Conservation (phyloP, 2,113 vertebrate genomes). For the Marmota monax region DNA sequence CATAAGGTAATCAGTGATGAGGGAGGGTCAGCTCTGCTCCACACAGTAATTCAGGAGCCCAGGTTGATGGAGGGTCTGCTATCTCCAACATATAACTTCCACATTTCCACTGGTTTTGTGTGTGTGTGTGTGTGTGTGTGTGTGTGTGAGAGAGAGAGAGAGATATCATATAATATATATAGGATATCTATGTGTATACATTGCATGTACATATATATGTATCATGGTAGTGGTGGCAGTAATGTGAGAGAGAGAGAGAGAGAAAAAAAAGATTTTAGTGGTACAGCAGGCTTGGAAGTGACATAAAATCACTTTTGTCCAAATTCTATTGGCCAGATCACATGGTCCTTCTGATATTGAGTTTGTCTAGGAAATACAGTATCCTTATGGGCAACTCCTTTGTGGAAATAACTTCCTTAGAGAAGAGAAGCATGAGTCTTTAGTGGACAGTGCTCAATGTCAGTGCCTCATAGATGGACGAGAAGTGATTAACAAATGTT, state of each 20-base stretch:
- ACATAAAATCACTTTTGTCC: neutral
- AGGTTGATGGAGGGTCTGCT: neutral
- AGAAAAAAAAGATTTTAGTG: neutral
- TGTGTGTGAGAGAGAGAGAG: too few relatives aligned
- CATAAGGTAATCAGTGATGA: neutral
- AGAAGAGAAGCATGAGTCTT: neutral
- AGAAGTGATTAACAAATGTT: neutral
- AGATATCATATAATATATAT: too few relatives aligned
- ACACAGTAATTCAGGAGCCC: neutral
- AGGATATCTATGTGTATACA: neutral
- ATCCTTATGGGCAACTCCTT: neutral
- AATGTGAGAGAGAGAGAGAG: neutral
- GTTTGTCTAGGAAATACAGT: neutral
- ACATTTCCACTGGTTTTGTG: neutral
- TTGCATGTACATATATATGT: neutral
- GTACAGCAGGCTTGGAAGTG: neutral
- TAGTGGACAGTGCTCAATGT: neutral
- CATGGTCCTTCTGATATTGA: neutral
- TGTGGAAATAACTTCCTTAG: neutral
- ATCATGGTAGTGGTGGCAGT: neutral
- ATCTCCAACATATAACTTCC: neutral
- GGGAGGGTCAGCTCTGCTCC: neutral
- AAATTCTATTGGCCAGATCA: neutral
- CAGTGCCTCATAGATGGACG: neutral
- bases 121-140: neutral